Evolutionary conservation across 2,888 invertebrate species (phyloP), one percentile per base, ranked within the genome.

Genomic region (Ashinkailepas kermadecensis): DNA sequence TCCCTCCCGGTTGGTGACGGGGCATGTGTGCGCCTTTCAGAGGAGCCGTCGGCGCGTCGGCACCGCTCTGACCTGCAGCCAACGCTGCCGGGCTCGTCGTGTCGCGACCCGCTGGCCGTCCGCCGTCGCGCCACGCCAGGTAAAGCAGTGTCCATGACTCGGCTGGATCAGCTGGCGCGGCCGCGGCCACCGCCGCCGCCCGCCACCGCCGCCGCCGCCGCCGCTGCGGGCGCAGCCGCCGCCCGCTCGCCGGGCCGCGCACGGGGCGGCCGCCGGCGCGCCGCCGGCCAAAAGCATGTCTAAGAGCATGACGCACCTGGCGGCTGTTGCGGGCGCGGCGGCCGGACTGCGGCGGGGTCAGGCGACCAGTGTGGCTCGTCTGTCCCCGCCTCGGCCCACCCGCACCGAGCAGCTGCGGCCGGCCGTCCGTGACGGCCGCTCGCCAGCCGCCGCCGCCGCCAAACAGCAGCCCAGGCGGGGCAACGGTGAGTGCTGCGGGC

Each of bases 101-200:
- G 92, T 86, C 86, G 86, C 81, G 86, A 78, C 87, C 85, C 87
- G 88, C 86, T 86, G 87, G 85, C 84, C 54, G 81, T 83, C 62
- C 82, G 83, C 56, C 84, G 84, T 74, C 83, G 83, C 39, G 59
- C 12, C 70, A 81, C 84, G 79, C 91, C 91, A 92, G 93, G 93
- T 91, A 95, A 95, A 91, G 95, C 95, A 87, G 94, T 93, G 90
- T 95, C 95, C 88, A 95, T 95, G 95, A 94, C 95, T 87, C 93
- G 95, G 86, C 92, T 96, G 90, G 95, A 96, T 91, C 92, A 93
- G 88, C 90, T 93, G 88, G 91, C 93, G 86, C 86, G 89, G 91
- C 86, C 90, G 90, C 84, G 86, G 85, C 62, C 80, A 83, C 85
- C 89, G 90, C 86, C 90, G 90, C 39, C 39, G 39, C 39, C 86